Evolutionary conservation across 1,140 invertebrate genomes (phyloP), one percentile per base, ranked within the genome.

Genomic region (Apis dorsata): DNA sequence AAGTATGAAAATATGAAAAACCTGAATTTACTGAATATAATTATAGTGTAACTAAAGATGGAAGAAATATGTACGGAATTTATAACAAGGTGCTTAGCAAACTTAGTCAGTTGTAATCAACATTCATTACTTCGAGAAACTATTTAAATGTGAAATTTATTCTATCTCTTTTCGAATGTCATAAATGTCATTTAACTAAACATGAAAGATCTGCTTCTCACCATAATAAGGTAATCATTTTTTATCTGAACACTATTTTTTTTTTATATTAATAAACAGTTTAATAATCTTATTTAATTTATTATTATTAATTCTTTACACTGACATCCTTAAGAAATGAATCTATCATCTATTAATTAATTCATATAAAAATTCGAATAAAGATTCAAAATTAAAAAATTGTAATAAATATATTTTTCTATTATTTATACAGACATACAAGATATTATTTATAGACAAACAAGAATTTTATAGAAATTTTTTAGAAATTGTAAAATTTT

Each of bases 71-170:
- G 34, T 99, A 98, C 92, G 95, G 95, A 70, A 97, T 99, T 86
- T 99, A 98, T 94, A 96, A 97, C 79, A 99, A 99, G 94, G 96
- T 96, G 80, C 99, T 99, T 93, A 96, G 96, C 73, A 98, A 98
- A 94, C 97, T 97, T 70, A 97, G 97, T 89, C 95, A 96, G 75
- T 94, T 99, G 71, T 98, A 99, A 97, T 98, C 91, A 99, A 99
- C 93, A 99, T 99, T 90, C 98, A 99, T 93, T 99, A 98, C 90
- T 97, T 99, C 94, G 98, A 99, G 91, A 95, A 98, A 70, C 98
- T 98, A 76, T 99, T 97, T 90, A 95, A 97, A 81, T 99, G 98
- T 92, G 97, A 98, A 87, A 96, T 97, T 12, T 99, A 98, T 93
- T 97, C 96, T 44, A 97, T 98, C 51, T 98, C 97, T 83, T 99